Evolutionary conservation across 1,140 invertebrate genomes (phyloP), one percentile per base, ranked within the genome.

Genomic region (Ganaspis sp.): DNA sequence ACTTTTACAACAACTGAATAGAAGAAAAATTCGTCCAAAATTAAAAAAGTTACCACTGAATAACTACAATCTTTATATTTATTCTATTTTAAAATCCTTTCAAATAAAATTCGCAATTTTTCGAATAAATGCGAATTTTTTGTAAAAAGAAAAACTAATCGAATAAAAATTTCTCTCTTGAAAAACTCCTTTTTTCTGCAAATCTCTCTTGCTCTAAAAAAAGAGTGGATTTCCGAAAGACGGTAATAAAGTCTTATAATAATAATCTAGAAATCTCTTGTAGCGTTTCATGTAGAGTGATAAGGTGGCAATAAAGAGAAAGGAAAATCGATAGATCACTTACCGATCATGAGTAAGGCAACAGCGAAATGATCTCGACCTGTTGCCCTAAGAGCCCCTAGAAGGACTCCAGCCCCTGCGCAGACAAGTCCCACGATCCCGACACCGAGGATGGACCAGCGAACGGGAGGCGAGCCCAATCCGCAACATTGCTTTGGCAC

Each of bases 401-500:
- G 87, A 3, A 91, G 84, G 17, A 88, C 90, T 11, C 90, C 90
- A 70, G 90, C 89, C 79, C 89, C 90, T 34, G 90, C 89, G 77
- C 89, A 91, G 4, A 91, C 90, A 9, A 91, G 88, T 69, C 90
- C 90, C 45, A 90, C 88, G 38, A 91, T 87, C 70, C 90, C 90
- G 26, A 91, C 88, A 45, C 90, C 89, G 23, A 91, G 81, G 80
- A 91, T 91, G 79, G 90, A 91, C 90, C 90, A 91, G 74, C 90
- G 90, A 23, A 91, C 89, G 49, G 90, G 89, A 69, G 90, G 90
- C 26, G 90, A 91, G 76, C 90, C 86, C 40, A 91, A 83, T 70
- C 90, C 90, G 72, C 90, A 91, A 73, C 90, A 91, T 78, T 91
- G 90, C 87, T 91, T 91, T 79, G 90, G 90, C 73, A 90, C 90